Conservation (phyloP, 2,113 vertebrate species). For the Plectropomus leopardus region DNA sequence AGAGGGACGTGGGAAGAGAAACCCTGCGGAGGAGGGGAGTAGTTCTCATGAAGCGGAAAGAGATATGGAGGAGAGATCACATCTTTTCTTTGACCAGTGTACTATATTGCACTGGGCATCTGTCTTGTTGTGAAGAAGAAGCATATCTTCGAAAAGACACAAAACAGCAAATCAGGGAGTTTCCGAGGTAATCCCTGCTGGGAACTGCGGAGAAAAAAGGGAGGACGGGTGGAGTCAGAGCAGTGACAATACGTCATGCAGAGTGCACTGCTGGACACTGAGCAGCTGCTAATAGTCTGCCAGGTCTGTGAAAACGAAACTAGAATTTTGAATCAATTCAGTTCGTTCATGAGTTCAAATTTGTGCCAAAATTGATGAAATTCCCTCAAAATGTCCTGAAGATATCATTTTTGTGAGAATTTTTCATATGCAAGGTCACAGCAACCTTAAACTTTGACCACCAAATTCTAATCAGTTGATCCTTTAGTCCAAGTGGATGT, state of each 20-base stretch:
- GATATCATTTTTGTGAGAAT: no score
- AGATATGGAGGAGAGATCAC: not conserved
- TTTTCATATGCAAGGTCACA: no score
- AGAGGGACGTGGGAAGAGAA: not conserved
- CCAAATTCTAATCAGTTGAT: no score
- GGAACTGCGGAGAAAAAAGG: not conserved
- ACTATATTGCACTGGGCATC: no score
- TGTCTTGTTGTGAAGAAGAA: not conserved
- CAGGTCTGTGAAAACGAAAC: no score
- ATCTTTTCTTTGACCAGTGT: not conserved
- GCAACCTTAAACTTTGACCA: no score
- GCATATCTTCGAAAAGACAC: not conserved
- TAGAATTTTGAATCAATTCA: no score
- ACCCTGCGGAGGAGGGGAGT: not conserved
- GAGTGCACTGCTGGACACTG: not conserved
- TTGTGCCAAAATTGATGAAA: no score
- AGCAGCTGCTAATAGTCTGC: not conserved
- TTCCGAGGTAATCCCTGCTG: not conserved
- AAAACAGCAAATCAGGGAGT: constrained; percentile 7
- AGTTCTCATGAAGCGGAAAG: not conserved
- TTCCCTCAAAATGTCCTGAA: no score
- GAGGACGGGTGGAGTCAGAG: not conserved
- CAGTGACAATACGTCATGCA: not conserved
- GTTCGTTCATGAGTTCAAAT: no score
- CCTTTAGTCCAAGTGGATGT: no score